phyloP scores from a whole-genome alignment of 2,113 vertebrate genomes.

The Mormyrus lacerda region DNA sequence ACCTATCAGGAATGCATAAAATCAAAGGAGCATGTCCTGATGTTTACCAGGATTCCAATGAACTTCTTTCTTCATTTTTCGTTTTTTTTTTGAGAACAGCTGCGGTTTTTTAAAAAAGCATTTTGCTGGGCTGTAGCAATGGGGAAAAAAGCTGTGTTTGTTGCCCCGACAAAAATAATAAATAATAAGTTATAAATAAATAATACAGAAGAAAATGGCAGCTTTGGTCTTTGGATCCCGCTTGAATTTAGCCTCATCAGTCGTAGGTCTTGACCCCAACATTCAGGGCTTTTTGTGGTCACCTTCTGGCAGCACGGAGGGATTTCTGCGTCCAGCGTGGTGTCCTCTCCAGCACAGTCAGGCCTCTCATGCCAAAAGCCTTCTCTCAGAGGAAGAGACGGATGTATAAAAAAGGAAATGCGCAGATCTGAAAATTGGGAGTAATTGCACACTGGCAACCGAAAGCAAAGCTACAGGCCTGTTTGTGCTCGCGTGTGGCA shows the following conservation, averaged over 20 bases:
- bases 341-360: constrained; percentile 8
- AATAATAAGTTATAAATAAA: neutral
- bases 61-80: neutral
- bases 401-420: constrained; percentile 39
- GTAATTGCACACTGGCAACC: constrained; percentile 46
- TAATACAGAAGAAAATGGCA: neutral
- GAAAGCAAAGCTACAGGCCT: constrained; percentile 27
- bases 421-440: constrained; percentile 31
- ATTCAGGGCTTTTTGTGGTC: neutral
- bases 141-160: neutral
- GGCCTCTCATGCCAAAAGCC: constrained; percentile 23
- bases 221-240: neutral
- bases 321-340: neutral
- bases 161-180: neutral
- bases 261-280: too few species aligned
- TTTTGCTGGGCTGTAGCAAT: neutral
- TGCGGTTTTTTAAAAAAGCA: neutral
- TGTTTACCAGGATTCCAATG: neutral
- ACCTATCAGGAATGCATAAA: neutral
- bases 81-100: neutral
- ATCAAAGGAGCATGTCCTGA: neutral
- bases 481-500: constrained; percentile 26
- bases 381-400: constrained; percentile 30
- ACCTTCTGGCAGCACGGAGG: neutral
- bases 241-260: neutral